These are phyloP conservation scores for Lucilia cuprina DNA, from an alignment of 1,140 invertebrate species.

Conservation along the genomic window DNA sequence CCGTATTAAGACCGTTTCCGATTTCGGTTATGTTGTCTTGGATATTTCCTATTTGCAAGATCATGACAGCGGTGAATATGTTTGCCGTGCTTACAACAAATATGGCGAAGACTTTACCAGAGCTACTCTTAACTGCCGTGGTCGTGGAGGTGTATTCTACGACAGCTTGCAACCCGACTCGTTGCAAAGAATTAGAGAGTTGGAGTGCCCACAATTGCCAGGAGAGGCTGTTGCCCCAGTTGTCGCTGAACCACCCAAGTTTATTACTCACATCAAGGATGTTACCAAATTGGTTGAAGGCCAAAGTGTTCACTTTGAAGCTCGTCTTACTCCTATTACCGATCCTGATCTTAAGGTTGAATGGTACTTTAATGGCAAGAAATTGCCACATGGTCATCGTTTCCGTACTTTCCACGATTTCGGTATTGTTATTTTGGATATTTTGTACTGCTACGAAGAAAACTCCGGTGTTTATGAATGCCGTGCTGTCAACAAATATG, in stretches of 20 bases:
- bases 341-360: slow-evolving; percentile 94
- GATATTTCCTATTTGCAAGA: slow-evolving; percentile 94
- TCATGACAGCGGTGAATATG: slow-evolving; percentile 92
- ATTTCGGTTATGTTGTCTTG: slow-evolving; percentile 95
- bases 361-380: slow-evolving; percentile 94
- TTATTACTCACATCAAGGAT: slow-evolving; percentile 85
- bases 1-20: slow-evolving; percentile 91
- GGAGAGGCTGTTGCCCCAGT: slow-evolving; percentile 71
- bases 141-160: slow-evolving; percentile 87
- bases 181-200: slow-evolving; percentile 84
- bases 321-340: slow-evolving; percentile 84
- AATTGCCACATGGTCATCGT: slow-evolving; percentile 89
- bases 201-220: slow-evolving; percentile 74
- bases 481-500: slow-evolving; percentile 89
- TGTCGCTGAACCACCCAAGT: slow-evolving; percentile 84
- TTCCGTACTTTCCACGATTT: slow-evolving; percentile 97
- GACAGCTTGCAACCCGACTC: slow-evolving; percentile 96
- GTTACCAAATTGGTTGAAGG: slow-evolving; percentile 87
- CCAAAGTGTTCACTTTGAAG: slow-evolving; percentile 94
- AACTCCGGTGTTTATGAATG: slow-evolving; percentile 94
- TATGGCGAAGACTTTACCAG: slow-evolving; percentile 89
- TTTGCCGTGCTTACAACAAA: slow-evolving; percentile 87
- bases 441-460: slow-evolving; percentile 96
- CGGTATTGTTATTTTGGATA: slow-evolving; percentile 94
- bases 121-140: slow-evolving; percentile 82